These are phyloP conservation scores for Monochamus saltuarius DNA, from an alignment of 1,140 invertebrate genomes.

Conservation along the genomic window DNA sequence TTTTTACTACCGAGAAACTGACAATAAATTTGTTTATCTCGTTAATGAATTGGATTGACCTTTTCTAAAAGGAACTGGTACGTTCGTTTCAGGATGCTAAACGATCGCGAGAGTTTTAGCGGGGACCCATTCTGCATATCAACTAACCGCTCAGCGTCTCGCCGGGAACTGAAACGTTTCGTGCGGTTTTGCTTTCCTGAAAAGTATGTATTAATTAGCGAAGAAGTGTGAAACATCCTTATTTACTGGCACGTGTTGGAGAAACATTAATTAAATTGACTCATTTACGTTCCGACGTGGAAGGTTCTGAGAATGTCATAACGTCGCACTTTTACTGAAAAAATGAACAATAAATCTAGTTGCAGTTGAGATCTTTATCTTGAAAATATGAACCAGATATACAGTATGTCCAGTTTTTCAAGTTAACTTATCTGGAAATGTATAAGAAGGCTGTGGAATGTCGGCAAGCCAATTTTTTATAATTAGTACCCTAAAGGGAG, in stretches of 20 bases:
- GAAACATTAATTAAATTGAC: constrained; percentile 18
- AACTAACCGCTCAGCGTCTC: constrained; percentile 14
- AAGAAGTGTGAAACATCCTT: constrained; percentile 18
- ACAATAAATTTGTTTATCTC: constrained; percentile 20
- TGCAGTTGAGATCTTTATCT: neutral
- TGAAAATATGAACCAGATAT: neutral
- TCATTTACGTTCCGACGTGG: constrained; percentile 7
- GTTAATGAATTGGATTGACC: constrained; percentile 22
- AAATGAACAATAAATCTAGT: neutral
- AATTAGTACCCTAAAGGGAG: no score
- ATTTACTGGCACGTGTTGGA: constrained; percentile 14
- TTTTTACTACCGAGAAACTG: constrained; percentile 22
- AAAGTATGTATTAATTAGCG: constrained; percentile 25
- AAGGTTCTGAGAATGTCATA: neutral
- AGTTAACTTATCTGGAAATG: neutral
- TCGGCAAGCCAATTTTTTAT: no score
- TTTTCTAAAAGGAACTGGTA: constrained; percentile 17
- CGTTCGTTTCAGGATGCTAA: constrained; percentile 6
- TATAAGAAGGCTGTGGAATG: no score
- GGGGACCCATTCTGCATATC: constrained; percentile 14
- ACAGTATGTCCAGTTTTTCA: neutral
- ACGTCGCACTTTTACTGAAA: neutral
- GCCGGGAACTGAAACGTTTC: constrained; percentile 18
- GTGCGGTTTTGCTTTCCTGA: constrained; percentile 21
- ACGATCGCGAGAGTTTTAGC: neutral